A percentile compares a stretch with the other conserved stretches of the same genome.
phyloP scores from a whole-genome alignment of 2,888 invertebrate genomes.

The Coelinius sp. region DNA sequence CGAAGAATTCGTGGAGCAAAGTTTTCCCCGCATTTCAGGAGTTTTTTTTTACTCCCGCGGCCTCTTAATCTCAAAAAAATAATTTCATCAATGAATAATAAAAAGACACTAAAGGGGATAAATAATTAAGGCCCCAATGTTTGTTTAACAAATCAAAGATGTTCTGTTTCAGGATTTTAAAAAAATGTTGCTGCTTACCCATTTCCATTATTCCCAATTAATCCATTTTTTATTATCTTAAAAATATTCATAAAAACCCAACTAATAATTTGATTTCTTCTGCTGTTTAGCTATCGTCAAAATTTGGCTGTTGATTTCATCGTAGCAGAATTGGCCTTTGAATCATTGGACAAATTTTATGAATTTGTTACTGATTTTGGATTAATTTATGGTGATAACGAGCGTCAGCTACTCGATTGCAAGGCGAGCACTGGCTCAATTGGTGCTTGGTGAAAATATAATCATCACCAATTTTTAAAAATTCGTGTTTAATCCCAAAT shows the following conservation, averaged over 20 bases:
- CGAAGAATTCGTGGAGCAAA: too few relatives aligned
- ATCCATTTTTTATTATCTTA: slow-evolving; percentile 29
- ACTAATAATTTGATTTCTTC: slow-evolving; percentile 71
- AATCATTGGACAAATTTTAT: slow-evolving; percentile 84
- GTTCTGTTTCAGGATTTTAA: slow-evolving; percentile 67
- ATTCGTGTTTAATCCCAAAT: slow-evolving; percentile 41
- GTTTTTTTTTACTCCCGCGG: too few relatives aligned
- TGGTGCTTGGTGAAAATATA: slow-evolving; percentile 65
- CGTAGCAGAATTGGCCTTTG: slow-evolving; percentile 90
- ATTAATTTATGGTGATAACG: slow-evolving; percentile 80
- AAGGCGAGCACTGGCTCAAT: slow-evolving; percentile 79
- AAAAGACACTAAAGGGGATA: neutral
- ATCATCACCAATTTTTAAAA: slow-evolving; percentile 10
- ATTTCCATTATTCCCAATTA: neutral
- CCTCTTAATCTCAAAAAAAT: slow-evolving; percentile 22
- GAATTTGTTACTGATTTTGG: slow-evolving; percentile 90
- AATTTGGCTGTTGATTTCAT: slow-evolving; percentile 90
- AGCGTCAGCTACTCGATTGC: slow-evolving; percentile 88
- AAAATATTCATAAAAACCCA: slow-evolving; percentile 56
- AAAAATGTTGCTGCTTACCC: slow-evolving; percentile 39
- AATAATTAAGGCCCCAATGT: slow-evolving; percentile 24
- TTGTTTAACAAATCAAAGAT: slow-evolving; percentile 57
- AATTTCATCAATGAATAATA: slow-evolving; percentile 4
- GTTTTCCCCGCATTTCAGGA: too few relatives aligned
- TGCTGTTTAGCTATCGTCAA: slow-evolving; percentile 91